phyloP scores from a whole-genome alignment of 2,888 invertebrate genomes.

The Scaptomyza reducta region DNA sequence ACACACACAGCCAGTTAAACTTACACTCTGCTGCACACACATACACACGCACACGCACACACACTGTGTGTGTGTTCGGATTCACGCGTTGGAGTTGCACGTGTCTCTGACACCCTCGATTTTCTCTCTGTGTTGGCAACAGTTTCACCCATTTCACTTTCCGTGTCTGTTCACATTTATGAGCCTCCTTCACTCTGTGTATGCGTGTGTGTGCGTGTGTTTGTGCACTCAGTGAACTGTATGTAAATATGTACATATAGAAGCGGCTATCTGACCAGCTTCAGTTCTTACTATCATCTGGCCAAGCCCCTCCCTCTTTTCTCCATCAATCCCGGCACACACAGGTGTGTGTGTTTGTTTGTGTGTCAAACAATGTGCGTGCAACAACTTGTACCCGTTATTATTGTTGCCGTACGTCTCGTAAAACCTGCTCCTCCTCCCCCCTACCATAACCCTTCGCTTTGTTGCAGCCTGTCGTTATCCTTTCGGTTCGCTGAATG shows the following conservation, averaged over 20 bases:
- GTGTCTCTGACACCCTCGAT: slow-evolving; percentile 49
- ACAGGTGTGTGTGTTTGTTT: slow-evolving; percentile 23
- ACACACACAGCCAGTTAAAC: slow-evolving; percentile 14
- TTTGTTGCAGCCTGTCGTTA: slow-evolving; percentile 39
- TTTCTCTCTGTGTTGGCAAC: slow-evolving; percentile 32
- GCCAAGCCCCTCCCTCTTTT: slow-evolving; percentile 16
- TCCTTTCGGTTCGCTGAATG: slow-evolving; percentile 64
- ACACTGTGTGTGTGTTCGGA: neutral
- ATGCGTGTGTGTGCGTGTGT: slow-evolving; percentile 12
- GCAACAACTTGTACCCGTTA: slow-evolving; percentile 50
- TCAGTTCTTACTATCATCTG: slow-evolving; percentile 40
- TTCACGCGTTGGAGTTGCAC: slow-evolving; percentile 65
- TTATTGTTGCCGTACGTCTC: slow-evolving; percentile 48
- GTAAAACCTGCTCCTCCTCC: slow-evolving; percentile 2
- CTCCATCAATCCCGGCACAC: slow-evolving; percentile 7
- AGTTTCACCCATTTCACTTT: slow-evolving; percentile 59
- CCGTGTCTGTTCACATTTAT: slow-evolving; percentile 64
- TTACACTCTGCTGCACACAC: slow-evolving; percentile 30
- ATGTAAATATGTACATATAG: slow-evolving; percentile 69
- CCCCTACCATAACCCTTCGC: neutral
- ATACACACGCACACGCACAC: slow-evolving; percentile 1
- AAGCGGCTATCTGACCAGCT: slow-evolving; percentile 47
- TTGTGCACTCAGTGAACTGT: slow-evolving; percentile 68
- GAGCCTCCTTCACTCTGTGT: slow-evolving; percentile 10
- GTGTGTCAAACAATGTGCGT: slow-evolving; percentile 48